Evolutionary conservation across 64 coral and sea anemone genomes (phyloP).

Genomic region (Montipora efflorescens): DNA sequence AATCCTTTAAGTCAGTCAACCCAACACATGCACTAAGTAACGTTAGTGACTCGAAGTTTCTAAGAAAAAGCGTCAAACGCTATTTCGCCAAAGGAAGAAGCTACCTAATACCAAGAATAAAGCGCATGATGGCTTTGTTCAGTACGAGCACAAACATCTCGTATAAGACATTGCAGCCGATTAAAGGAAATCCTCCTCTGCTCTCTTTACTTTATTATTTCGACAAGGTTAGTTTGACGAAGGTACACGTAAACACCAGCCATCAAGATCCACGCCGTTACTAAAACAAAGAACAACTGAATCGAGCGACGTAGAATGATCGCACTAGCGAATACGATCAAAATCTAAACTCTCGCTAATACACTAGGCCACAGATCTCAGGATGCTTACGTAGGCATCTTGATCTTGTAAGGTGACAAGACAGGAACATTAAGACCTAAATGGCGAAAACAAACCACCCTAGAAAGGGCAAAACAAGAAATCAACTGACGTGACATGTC

Average conservation of each 20-base stretch:
- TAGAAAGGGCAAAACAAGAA: conserved; percentile 55
- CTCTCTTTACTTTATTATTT: too few species aligned
- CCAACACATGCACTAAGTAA: neutral
- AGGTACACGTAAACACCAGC: too few species aligned
- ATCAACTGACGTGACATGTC: conserved; percentile 21
- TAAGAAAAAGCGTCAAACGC: too few species aligned
- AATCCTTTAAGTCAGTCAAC: too few species aligned
- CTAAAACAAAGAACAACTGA: neutral
- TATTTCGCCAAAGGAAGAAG: neutral
- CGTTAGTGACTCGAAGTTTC: too few species aligned
- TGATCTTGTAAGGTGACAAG: conserved; percentile 35
- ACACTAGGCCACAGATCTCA: neutral
- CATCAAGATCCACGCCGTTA: too few species aligned
- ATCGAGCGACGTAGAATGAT: neutral
- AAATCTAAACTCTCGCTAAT: neutral
- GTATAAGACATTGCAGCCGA: too few species aligned
- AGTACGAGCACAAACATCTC: too few species aligned
- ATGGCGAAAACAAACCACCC: conserved; percentile 48
- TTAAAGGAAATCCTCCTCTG: too few species aligned
- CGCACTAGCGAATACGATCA: neutral
- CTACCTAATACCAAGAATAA: too few species aligned
- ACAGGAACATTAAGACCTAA: conserved; percentile 47
- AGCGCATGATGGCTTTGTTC: too few species aligned
- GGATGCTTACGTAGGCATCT: conserved; percentile 58
- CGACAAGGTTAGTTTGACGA: too few species aligned